Evolutionary conservation across 1,140 invertebrate genomes (phyloP).

Genomic region (Agraylea sexmaculata): DNA sequence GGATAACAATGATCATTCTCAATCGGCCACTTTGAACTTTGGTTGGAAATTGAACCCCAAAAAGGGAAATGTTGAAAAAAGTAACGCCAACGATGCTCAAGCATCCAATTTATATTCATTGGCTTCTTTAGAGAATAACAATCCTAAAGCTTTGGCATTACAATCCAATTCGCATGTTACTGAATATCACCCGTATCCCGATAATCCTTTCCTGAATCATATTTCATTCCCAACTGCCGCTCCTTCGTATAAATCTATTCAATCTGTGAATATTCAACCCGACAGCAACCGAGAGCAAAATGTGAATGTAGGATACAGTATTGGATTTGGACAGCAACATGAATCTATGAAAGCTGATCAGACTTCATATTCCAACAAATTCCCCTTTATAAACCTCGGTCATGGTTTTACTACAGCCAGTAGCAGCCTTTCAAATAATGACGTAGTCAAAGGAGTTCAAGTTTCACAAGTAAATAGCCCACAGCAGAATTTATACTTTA

Average conservation of each 20-base stretch:
- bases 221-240: slow-evolving; percentile 20
- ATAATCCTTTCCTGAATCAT: slow-evolving; percentile 26
- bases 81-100: slow-evolving; percentile 25
- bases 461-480: slow-evolving; percentile 18
- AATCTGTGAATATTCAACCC: slow-evolving; percentile 28
- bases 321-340: slow-evolving; percentile 18
- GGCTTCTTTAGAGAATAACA: slow-evolving; percentile 16
- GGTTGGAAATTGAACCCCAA: slow-evolving; percentile 36
- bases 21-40: slow-evolving; percentile 36
- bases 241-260: slow-evolving; percentile 12
- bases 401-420: slow-evolving; percentile 16
- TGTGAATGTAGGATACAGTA: slow-evolving; percentile 23
- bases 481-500: slow-evolving; percentile 12
- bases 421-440: slow-evolving; percentile 5
- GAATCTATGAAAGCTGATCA: slow-evolving; percentile 12
- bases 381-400: slow-evolving; percentile 9
- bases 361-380: slow-evolving; percentile 13
- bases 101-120: slow-evolving; percentile 22
- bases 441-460: slow-evolving; percentile 19
- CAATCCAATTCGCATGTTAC: slow-evolving; percentile 8
- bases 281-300: slow-evolving; percentile 30
- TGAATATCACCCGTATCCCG: slow-evolving; percentile 20
- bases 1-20: slow-evolving; percentile 25
- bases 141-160: slow-evolving; percentile 10
- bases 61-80: slow-evolving; percentile 20